Evolutionary conservation across 2,113 vertebrate species (phyloP).

Genomic region (Passer domesticus): DNA sequence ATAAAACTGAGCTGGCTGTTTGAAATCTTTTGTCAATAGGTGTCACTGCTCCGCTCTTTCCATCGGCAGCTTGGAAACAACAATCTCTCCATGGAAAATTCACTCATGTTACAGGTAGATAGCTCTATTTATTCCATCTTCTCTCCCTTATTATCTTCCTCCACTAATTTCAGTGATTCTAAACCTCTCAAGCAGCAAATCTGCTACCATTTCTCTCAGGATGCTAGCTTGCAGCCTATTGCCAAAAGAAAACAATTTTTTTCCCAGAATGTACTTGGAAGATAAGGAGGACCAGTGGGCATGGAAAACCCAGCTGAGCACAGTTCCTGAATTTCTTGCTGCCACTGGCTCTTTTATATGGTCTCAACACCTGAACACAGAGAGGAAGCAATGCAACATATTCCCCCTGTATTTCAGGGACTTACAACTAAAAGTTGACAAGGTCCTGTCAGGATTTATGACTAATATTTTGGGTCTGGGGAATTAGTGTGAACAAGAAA

Average conservation of each 20-base stretch:
- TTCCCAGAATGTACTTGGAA: not conserved
- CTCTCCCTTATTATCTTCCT: not conserved
- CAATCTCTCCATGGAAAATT: not conserved
- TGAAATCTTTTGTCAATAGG: not conserved
- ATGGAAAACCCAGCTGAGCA: not conserved
- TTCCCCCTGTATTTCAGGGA: not conserved
- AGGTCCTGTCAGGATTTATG: not conserved
- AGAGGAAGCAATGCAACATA: not conserved
- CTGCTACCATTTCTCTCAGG: not conserved
- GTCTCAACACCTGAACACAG: not conserved
- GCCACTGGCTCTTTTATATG: not conserved
- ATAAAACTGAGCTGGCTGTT: not conserved
- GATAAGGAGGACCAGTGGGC: not conserved
- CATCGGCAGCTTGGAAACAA: fast-evolving
- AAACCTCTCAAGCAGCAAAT: not conserved
- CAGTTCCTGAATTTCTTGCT: not conserved
- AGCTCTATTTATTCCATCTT: not conserved
- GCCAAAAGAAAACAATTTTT: not conserved
- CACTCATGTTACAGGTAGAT: not conserved
- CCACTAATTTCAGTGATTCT: not conserved
- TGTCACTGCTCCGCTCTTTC: not conserved
- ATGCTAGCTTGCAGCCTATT: not conserved
- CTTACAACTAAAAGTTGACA: not conserved
- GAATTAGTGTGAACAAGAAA: not conserved
- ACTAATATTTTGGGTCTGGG: not conserved